Evolutionary conservation across 1,140 invertebrate species (phyloP).

Genomic region (Drosophila navojoa): DNA sequence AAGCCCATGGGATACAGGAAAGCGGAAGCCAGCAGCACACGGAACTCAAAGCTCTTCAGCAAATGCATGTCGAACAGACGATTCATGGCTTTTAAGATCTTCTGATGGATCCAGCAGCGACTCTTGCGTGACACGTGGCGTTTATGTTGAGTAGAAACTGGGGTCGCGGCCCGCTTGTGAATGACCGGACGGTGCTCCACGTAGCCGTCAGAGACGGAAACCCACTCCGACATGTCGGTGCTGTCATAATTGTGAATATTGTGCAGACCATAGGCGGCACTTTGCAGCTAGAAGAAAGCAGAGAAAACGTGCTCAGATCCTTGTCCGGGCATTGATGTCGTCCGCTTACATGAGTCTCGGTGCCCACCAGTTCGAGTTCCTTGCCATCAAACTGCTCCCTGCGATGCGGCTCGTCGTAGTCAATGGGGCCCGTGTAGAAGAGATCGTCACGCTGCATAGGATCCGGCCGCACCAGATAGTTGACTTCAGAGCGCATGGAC

Average conservation of each 20-base stretch:
- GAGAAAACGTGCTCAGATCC: not conserved
- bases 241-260: slow-evolving; percentile 39
- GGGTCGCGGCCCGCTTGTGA: not conserved
- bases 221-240: not conserved
- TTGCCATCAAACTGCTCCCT: slow-evolving; percentile 59
- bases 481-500: slow-evolving; percentile 28
- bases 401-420: slow-evolving; percentile 43
- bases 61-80: slow-evolving; percentile 66
- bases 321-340: not conserved
- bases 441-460: slow-evolving; percentile 69
- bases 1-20: slow-evolving; percentile 75
- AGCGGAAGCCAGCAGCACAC: slow-evolving; percentile 56
- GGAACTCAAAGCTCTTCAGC: slow-evolving; percentile 61
- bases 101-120: slow-evolving; percentile 20
- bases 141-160: not conserved
- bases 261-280: slow-evolving; percentile 49
- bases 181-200: no score
- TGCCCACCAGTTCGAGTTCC: slow-evolving; percentile 50
- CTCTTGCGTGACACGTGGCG: not conserved
- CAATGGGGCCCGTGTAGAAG: slow-evolving; percentile 68
- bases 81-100: slow-evolving; percentile 31
- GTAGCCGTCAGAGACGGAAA: not conserved
- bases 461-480: slow-evolving; percentile 54
- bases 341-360: slow-evolving; percentile 41
- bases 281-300: slow-evolving; percentile 35